Evolutionary conservation across 2,888 invertebrate species (phyloP).

Genomic region (Mythimna loreyi): DNA sequence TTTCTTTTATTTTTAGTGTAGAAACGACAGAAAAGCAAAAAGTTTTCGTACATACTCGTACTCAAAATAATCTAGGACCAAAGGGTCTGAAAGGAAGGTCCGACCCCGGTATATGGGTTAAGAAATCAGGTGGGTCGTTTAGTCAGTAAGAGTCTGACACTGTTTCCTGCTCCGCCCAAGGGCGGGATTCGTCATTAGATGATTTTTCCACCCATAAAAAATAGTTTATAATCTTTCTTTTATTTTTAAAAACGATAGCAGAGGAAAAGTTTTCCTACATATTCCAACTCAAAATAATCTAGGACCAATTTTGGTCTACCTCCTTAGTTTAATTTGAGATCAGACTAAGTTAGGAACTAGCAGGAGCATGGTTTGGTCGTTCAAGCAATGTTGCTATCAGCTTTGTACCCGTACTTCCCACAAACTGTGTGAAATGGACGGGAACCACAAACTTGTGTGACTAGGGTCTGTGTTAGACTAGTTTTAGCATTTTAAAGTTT

Average conservation of each 20-base stretch:
- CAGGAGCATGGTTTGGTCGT: slow-evolving; percentile 17
- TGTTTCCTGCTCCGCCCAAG: too few species aligned
- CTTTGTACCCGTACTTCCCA: slow-evolving; percentile 10
- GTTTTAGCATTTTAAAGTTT: too few species aligned
- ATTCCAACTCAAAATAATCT: background rate
- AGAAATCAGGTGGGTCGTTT: too few species aligned
- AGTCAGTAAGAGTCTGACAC: too few species aligned
- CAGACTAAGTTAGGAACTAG: slow-evolving; percentile 22
- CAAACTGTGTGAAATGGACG: slow-evolving; percentile 51
- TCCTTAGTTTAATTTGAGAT: background rate
- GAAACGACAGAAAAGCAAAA: background rate
- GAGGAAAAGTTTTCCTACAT: background rate
- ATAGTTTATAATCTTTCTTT: background rate
- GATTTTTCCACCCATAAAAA: too few species aligned
- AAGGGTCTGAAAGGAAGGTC: too few species aligned
- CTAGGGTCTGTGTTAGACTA: slow-evolving; percentile 10
- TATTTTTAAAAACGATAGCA: background rate
- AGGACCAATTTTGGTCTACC: background rate
- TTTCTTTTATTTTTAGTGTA: background rate
- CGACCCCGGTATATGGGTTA: too few species aligned
- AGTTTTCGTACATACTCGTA: background rate
- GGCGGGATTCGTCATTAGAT: too few species aligned
- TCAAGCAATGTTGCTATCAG: slow-evolving; percentile 40
- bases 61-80: background rate
- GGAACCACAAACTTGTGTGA: slow-evolving; percentile 33